A percentile compares a stretch with the other conserved stretches of the same genome.
Conservation (phyloP, 2,888 invertebrate species). For the Digitonthophagus gazella region DNA sequence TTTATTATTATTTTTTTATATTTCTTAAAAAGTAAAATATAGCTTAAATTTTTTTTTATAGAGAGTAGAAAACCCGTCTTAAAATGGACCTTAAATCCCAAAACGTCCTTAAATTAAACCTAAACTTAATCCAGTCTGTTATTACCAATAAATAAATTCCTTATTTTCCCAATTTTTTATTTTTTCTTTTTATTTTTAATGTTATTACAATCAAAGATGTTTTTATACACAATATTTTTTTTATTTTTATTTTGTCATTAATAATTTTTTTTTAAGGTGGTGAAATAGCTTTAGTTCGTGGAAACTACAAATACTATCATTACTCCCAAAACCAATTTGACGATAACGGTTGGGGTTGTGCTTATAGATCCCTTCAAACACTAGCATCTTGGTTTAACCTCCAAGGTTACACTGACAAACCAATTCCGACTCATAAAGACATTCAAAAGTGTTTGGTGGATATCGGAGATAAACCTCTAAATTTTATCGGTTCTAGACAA, state of each 20-base stretch:
- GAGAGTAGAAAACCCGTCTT: constrained; percentile 24
- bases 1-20: too few relatives aligned
- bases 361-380: constrained; percentile 96
- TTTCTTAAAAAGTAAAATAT: constrained; percentile 23
- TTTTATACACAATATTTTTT: too few relatives aligned
- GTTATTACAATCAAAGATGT: constrained; percentile 1
- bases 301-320: constrained; percentile 91
- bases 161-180: constrained; percentile 15
- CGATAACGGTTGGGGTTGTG: constrained; percentile 99
- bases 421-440: constrained; percentile 76
- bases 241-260: too few relatives aligned
- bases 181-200: constrained; percentile 18
- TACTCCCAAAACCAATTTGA: constrained; percentile 94
- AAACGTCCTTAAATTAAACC: background rate
- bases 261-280: constrained; percentile 46
- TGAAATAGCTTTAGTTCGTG: constrained; percentile 65
- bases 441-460: constrained; percentile 92
- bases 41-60: constrained; percentile 26
- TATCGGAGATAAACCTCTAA: constrained; percentile 87
- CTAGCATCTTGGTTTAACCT: constrained; percentile 90
- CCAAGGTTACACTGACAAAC: constrained; percentile 76
- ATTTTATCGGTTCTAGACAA: constrained; percentile 85
- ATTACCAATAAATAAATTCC: background rate
- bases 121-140: background rate
- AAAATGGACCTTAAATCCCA: constrained; percentile 24